These are phyloP conservation scores for Platygyra sinensis DNA, from an alignment of 64 coral and sea anemone species.

Conservation along the genomic window DNA sequence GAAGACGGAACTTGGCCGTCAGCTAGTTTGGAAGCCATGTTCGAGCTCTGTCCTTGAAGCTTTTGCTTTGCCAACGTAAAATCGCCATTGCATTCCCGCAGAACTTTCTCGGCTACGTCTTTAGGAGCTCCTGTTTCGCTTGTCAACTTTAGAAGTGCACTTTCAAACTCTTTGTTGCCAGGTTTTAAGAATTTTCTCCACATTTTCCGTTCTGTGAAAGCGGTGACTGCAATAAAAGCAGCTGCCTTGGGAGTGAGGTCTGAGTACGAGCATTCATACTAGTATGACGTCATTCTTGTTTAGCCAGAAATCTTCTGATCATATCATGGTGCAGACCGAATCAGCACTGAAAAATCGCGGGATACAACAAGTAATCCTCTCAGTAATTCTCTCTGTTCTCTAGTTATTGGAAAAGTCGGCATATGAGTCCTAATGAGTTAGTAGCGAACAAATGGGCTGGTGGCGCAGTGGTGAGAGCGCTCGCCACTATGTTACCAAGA, in stretches of 20 bases:
- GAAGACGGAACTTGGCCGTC: constrained; percentile 6
- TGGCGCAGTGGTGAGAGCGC: too few species aligned
- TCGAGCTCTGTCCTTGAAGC: constrained; percentile 34
- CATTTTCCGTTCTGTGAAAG: background rate
- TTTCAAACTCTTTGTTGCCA: constrained; percentile 23
- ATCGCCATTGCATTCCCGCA: constrained; percentile 67
- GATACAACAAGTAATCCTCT: too few species aligned
- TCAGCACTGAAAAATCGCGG: too few species aligned
- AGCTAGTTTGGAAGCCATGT: background rate
- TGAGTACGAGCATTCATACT: background rate
- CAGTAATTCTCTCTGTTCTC: too few species aligned
- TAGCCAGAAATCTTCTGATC: too few species aligned
- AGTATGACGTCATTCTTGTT: too few species aligned
- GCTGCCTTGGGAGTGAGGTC: background rate
- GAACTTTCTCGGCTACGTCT: constrained; percentile 61
- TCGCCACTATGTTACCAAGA: too few species aligned
- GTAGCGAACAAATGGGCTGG: too few species aligned
- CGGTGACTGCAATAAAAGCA: background rate
- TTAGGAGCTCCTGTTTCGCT: constrained; percentile 62
- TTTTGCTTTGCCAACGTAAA: constrained; percentile 44
- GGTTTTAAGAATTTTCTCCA: constrained; percentile 32
- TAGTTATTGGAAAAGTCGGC: too few species aligned
- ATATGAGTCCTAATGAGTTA: too few species aligned
- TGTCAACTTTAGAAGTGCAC: constrained; percentile 48
- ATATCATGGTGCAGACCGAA: too few species aligned